Evolutionary conservation across 2,113 vertebrate genomes (phyloP).

Genomic region (Sclerurus mexicanus): DNA sequence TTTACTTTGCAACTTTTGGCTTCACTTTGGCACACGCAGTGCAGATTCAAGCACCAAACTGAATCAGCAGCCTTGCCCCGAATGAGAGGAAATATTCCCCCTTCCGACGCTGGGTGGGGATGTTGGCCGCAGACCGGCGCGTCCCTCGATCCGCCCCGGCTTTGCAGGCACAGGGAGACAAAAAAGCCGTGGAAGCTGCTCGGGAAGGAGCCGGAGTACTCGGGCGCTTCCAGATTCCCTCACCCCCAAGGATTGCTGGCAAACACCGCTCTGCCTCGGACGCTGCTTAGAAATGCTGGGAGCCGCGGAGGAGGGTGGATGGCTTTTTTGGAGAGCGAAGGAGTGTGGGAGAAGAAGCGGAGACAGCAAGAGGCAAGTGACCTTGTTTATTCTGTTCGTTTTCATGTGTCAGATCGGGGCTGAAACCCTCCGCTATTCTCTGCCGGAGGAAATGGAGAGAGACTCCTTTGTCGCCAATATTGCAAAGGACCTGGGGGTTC

Average conservation of each 20-base stretch:
- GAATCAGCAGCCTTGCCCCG: not conserved
- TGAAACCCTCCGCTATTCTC: slow-evolving; percentile 74
- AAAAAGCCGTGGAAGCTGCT: not conserved
- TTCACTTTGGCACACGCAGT: not conserved
- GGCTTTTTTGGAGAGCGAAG: not conserved
- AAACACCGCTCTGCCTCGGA: not conserved
- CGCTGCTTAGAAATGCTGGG: fast-evolving
- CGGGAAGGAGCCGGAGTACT: not conserved
- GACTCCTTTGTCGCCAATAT: slow-evolving; percentile 77
- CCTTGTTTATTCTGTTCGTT: slow-evolving; percentile 67
- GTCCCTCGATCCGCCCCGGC: not conserved
- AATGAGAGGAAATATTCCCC: not conserved
- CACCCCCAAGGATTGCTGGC: not conserved
- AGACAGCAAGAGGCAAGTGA: slow-evolving; percentile 58
- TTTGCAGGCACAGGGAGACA: not conserved
- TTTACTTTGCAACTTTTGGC: fast-evolving
- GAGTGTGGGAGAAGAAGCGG: not conserved
- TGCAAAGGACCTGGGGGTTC: slow-evolving; percentile 74
- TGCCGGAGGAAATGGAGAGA: slow-evolving; percentile 79
- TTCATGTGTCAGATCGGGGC: not conserved
- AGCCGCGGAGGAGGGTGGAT: fast-evolving
- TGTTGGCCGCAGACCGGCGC: not conserved
- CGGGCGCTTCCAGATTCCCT: not conserved
- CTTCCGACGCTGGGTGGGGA: slow-evolving; percentile 20
- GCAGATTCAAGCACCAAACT: not conserved